Conservation (phyloP, 2,797 vertebrate genomes). For the Eulemur mongoz region DNA sequence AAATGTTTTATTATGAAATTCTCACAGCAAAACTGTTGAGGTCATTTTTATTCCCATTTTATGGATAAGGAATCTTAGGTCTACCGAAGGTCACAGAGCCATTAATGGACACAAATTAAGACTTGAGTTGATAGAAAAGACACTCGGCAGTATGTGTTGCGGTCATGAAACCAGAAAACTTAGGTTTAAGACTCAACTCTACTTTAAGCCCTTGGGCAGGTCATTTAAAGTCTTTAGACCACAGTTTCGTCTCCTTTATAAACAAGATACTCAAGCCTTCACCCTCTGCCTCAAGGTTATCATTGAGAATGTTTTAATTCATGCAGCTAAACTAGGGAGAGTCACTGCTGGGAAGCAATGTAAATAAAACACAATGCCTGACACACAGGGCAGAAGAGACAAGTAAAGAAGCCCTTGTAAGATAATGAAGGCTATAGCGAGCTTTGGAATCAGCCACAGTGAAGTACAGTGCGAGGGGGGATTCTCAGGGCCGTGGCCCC, state of each 20-base stretch:
- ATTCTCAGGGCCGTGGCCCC: background rate
- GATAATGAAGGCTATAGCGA: rapidly evolving
- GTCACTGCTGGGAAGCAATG: background rate
- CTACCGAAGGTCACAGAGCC: background rate
- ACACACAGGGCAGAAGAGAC: background rate
- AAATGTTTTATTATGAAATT: background rate
- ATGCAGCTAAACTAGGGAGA: background rate
- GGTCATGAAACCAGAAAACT: background rate
- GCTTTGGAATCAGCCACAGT: background rate
- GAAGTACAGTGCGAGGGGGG: background rate
- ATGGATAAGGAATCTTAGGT: background rate
- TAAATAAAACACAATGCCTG: background rate
- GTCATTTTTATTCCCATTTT: background rate
- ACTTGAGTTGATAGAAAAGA: background rate
- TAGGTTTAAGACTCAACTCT: background rate
- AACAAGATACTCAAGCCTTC: background rate
- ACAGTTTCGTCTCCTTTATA: background rate
- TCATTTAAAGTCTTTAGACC: background rate
- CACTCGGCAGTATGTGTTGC: background rate
- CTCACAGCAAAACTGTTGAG: background rate
- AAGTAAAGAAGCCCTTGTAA: background rate
- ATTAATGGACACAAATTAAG: background rate
- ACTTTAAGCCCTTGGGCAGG: background rate
- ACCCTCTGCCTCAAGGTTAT: background rate
- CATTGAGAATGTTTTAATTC: background rate